Evolutionary conservation across 2,888 invertebrate species (phyloP), one percentile per base, ranked within the genome.

Genomic region (Neoascia interrupta): DNA sequence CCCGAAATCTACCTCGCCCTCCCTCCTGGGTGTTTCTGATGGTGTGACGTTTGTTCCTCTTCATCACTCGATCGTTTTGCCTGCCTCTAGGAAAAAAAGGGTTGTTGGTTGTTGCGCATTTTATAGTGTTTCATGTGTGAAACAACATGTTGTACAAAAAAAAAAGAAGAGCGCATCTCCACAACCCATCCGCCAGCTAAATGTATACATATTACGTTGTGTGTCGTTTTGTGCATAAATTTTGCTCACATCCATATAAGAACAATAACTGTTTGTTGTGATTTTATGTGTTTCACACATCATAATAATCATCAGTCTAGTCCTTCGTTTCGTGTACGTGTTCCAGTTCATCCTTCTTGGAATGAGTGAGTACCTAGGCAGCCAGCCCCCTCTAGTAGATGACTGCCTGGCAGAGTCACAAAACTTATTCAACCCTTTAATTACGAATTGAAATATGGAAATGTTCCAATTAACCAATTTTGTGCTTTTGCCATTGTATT

Each of bases 371-470:
- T 31, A 31, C 2, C 5, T n/a, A 13, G n/a, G 21, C 16, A 36
- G 13, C 39, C 16, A 13, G 21, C 10, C 13, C 4, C 8, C 6
- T 16, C 31, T 19, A 16, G 51, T 58, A 41, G n/a, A n/a, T n/a
- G n/a, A n/a, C n/a, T n/a, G n/a, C n/a, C n/a, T n/a, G 66, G 39
- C 56, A 28, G 45, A 81, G 68, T 61, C 72, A 60, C 74, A 75
- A 75, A 82, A 81, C 80, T 82, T 82, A 82, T 82, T 82, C 82
- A 80, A 82, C 82, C 82, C 82, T 79, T 82, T 83, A 83, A 83
- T 83, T 83, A 82, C 82, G 81, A 83, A 83, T 83, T 83, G 83
- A 83, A 83, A 83, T 83, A 83, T 83, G 83, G 83, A 81, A 83
- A 83, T 83, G 82, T 83, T 76, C 81, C 83, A 83, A 83, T 83